Base-by-base conservation (phyloP, 2,113 vertebrate genomes). In the Otolemur garnettii region DNA sequence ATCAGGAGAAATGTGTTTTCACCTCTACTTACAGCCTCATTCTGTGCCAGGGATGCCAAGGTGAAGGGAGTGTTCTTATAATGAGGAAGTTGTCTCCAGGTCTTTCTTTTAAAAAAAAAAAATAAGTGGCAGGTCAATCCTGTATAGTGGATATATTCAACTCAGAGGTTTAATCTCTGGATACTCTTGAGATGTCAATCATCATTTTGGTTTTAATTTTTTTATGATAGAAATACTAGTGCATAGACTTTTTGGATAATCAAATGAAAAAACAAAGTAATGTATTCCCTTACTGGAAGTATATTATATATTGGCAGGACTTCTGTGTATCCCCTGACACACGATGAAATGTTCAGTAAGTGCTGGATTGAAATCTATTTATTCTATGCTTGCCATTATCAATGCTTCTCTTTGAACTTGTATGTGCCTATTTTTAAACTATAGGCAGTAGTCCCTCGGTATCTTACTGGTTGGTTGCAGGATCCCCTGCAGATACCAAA, bases 221-320 rank as follows among this genome's bases (percentile, higher is more conserved):
- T 82, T 82, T 81, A 30, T 81, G 14, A 72, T 78, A 88, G 5
- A 28, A 89, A 91, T 57, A 62, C 15, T 64, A 74, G 22, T 57
- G 2, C 85, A 78, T 68, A 78, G 60, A 69, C 77, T 74, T 85
- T 62, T 6, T 12, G n/a, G 24, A 24, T 50, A 66, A 71, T 77
- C 38, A 85, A n/a, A 94, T 69, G 30, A 92, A 94, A 91, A 91
- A 86, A 68, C 8, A 50, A 95, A 83, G 28, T 42, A 38, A 53
- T 50, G 11, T 81, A 74, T 84, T 84, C 38, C 66, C 33, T 89
- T 64, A 64, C 42, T 72, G 60, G 60, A 82, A 90, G 30, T 60
- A 9, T 68, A 4, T 55, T 57, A 19, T 28, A 17, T 66, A 59
- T 62, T 66, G 12, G 22, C 7, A 15, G 55, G 57, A 45, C 26